Evolutionary conservation across 2,113 vertebrate genomes (phyloP).

Genomic region (Bungarus multicinctus): DNA sequence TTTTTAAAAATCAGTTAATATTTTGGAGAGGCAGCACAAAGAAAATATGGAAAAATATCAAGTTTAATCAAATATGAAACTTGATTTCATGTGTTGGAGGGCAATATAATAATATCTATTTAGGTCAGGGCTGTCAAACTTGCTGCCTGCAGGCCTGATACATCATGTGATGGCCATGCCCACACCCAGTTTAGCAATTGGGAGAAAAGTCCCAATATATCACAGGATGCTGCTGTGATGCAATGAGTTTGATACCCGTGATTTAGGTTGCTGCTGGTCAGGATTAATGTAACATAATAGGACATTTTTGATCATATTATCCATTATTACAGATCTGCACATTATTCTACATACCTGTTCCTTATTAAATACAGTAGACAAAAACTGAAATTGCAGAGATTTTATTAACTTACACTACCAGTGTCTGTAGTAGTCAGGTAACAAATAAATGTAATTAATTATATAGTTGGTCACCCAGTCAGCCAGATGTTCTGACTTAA

Average conservation of each 20-base stretch:
- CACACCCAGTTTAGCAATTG: too few species aligned
- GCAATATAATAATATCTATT: neutral
- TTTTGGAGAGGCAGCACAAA: neutral
- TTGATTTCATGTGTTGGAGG: rapidly evolving
- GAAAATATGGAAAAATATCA: neutral
- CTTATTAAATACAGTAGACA: neutral
- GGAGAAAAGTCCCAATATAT: too few species aligned
- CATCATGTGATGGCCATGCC: too few species aligned
- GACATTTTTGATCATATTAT: neutral
- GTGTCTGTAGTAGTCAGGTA: neutral
- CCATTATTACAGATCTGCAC: neutral
- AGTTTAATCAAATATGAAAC: neutral
- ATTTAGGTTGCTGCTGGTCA: neutral
- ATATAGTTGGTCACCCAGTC: neutral
- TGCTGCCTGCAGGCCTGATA: too few species aligned
- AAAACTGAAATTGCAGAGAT: neutral
- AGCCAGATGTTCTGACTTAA: too few species aligned
- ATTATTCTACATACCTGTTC: neutral
- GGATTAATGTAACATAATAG: neutral
- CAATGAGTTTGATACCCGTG: too few species aligned
- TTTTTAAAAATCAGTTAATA: neutral
- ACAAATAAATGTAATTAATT: neutral
- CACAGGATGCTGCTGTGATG: too few species aligned
- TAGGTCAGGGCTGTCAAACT: neutral
- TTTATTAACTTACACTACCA: neutral